phyloP scores from a whole-genome alignment of 2,113 vertebrate genomes.

The Excalfactoria chinensis region DNA sequence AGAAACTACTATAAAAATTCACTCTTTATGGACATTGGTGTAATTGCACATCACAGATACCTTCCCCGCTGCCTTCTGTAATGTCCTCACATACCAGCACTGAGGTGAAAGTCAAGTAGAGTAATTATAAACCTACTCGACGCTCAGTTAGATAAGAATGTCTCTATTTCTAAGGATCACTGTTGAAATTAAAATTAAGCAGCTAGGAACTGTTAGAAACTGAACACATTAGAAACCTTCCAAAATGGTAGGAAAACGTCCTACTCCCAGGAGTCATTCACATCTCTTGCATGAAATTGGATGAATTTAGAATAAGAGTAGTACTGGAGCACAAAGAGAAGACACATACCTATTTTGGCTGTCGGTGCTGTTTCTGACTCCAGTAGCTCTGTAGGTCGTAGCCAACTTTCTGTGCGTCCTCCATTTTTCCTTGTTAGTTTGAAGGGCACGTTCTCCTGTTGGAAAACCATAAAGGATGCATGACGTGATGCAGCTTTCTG shows the following conservation, averaged over 20 bases:
- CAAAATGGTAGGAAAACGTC: not conserved
- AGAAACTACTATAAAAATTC: not conserved
- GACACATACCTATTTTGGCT: not conserved
- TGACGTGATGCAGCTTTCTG: not conserved
- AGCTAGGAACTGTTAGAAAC: not conserved
- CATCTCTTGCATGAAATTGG: not conserved
- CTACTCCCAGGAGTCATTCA: not conserved
- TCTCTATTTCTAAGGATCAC: not conserved
- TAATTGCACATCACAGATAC: not conserved
- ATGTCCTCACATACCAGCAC: not conserved
- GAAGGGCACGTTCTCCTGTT: not conserved
- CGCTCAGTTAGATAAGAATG: not conserved
- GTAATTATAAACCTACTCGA: not conserved
- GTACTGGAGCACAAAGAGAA: not conserved
- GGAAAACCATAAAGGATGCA: not conserved
- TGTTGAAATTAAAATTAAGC: not conserved
- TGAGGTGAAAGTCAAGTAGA: not conserved
- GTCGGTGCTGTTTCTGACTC: not conserved
- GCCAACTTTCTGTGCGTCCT: fast-evolving
- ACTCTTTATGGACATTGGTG: not conserved
- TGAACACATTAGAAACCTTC: not conserved
- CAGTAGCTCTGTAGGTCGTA: not conserved
- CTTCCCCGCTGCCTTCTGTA: not conserved
- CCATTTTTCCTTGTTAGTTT: not conserved
- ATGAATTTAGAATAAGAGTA: not conserved